phyloP scores from a whole-genome alignment of 2,113 vertebrate genomes.

The Balaenoptera acutorostrata region DNA sequence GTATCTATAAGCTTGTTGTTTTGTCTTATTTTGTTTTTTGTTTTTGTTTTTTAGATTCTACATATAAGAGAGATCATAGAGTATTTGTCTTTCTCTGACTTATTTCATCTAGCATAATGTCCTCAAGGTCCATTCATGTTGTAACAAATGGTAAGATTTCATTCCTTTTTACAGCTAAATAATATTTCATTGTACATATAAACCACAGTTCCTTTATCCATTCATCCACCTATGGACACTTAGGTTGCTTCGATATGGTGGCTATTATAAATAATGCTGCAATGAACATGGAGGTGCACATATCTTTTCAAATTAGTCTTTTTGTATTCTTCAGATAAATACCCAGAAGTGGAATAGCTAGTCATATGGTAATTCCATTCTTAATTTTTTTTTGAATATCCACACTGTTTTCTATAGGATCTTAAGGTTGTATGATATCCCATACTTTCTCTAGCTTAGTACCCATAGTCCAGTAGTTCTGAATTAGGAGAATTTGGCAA shows the following conservation, averaged over 20 bases:
- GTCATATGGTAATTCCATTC: not conserved
- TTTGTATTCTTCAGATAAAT: not conserved
- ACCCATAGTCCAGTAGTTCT: not conserved
- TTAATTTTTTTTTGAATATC: not conserved
- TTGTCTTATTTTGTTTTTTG: not conserved
- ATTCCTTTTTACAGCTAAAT: not conserved
- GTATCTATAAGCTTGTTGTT: not conserved
- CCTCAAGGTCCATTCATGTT: not conserved
- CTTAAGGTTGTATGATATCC: not conserved
- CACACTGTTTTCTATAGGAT: not conserved
- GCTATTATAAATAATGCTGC: not conserved
- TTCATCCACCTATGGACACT: not conserved
- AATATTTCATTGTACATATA: not conserved
- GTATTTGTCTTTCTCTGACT: not conserved
- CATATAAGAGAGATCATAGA: not conserved
- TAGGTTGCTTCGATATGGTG: not conserved
- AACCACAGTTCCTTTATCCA: not conserved
- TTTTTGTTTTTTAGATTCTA: not conserved
- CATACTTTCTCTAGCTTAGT: not conserved
- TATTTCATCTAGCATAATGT: not conserved
- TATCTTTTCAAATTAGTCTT: not conserved
- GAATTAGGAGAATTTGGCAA: not conserved
- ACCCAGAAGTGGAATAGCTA: not conserved
- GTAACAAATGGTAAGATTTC: not conserved
- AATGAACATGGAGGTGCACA: not conserved